phyloP scores from a whole-genome alignment of 1,140 invertebrate genomes.

The Temnothorax curvispinosus region DNA sequence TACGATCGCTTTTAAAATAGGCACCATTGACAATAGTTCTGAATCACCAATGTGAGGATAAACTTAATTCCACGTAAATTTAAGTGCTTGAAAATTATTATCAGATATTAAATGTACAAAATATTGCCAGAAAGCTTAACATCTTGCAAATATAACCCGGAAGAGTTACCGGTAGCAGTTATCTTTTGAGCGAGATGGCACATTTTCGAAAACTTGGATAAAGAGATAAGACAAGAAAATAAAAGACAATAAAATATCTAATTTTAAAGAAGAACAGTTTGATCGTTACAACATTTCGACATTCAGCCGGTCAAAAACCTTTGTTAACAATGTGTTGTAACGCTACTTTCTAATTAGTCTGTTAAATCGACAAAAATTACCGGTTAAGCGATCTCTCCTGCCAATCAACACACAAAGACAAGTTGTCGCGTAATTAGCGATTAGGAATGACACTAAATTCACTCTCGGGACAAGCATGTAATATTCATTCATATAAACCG shows the following conservation, averaged over 20 bases:
- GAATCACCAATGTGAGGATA: not conserved
- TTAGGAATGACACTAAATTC: conserved; percentile 28
- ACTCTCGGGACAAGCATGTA: not conserved
- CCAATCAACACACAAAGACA: not conserved
- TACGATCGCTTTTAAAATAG: conserved; percentile 33
- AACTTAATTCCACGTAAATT: not conserved
- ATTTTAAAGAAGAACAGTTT: not conserved
- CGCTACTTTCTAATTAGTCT: conserved; percentile 52
- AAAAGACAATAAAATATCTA: not conserved
- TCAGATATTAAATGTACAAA: not conserved
- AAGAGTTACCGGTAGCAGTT: not conserved
- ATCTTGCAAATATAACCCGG: not conserved
- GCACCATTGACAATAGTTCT: not conserved
- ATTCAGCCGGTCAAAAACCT: not conserved
- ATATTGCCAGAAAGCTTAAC: not conserved
- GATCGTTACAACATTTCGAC: not conserved
- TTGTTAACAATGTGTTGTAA: conserved; percentile 39
- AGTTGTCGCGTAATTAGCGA: not conserved
- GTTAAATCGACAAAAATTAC: conserved; percentile 44
- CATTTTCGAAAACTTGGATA: not conserved
- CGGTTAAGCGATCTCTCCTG: conserved; percentile 46
- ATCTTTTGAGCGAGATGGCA: not conserved
- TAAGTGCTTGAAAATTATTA: not conserved
- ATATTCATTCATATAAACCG: conserved; percentile 20
- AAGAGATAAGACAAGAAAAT: not conserved